These are phyloP conservation scores for Andrena trimmerana DNA, from an alignment of 2,888 invertebrate species.

Conservation along the genomic window DNA sequence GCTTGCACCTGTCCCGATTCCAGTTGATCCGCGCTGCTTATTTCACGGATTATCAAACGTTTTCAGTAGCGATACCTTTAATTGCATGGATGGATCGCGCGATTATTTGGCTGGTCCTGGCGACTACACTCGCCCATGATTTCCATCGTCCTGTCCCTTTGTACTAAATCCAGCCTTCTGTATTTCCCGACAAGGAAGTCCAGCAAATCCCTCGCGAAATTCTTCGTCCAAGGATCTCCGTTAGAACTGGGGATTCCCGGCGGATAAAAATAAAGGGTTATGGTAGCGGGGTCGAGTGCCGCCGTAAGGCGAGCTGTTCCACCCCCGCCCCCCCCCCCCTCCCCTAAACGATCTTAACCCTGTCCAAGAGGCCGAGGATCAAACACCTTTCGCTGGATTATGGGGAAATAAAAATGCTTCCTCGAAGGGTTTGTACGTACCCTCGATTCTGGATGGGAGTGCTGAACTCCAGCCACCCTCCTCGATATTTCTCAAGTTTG, in stretches of 20 bases:
- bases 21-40: background rate
- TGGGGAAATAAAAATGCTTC: constrained; percentile 15
- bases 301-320: background rate
- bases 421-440: background rate
- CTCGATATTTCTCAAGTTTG: constrained; percentile 15
- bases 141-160: background rate
- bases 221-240: background rate
- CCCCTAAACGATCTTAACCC: constrained; percentile 12
- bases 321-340: background rate
- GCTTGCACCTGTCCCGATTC: background rate
- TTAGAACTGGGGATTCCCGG: constrained; percentile 1
- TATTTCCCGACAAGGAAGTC: background rate
- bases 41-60: background rate
- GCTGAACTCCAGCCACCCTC: background rate
- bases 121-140: background rate
- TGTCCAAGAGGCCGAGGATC: background rate
- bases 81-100: background rate
- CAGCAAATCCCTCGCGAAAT: background rate
- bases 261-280: constrained; percentile 10
- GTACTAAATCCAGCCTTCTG: background rate
- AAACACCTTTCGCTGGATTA: constrained; percentile 15
- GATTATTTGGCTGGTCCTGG: too few relatives aligned
- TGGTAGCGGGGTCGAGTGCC: background rate
- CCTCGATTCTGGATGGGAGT: background rate
- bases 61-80: background rate